Evolutionary conservation across 53 echinoderm and acorn worm genomes (phyloP).

Genomic region (Holothuria leucospilota): DNA sequence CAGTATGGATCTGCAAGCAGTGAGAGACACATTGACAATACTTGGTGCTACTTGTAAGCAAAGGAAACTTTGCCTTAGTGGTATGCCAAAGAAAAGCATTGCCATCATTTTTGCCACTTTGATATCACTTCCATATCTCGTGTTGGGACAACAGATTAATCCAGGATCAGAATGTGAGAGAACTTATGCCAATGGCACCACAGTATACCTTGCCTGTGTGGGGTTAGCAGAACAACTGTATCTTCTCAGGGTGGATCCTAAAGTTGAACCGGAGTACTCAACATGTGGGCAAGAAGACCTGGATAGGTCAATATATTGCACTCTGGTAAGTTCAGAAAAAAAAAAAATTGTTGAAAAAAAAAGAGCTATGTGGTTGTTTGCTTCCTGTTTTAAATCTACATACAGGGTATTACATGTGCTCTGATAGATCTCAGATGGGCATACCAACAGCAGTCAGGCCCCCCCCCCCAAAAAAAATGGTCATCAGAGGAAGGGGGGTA

Average conservation of each 20-base stretch:
- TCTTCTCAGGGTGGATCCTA: conserved; percentile 55
- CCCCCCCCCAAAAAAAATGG: too few relatives aligned
- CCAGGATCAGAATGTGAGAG: conserved; percentile 61
- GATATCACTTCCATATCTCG: neutral
- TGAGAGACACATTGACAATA: too few relatives aligned
- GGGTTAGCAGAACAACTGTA: conserved; percentile 67
- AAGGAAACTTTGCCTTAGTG: too few relatives aligned
- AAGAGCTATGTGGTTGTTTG: too few relatives aligned
- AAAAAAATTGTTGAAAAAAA: too few relatives aligned
- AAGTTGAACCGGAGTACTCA: conserved; percentile 76
- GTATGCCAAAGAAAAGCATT: conserved; percentile 2
- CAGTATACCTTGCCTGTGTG: conserved; percentile 73
- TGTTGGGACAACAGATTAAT: neutral
- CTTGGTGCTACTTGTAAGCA: too few relatives aligned
- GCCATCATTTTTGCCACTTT: neutral
- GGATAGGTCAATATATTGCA: conserved; percentile 64
- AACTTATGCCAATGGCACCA: conserved; percentile 62
- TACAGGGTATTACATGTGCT: too few relatives aligned
- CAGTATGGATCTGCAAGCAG: too few relatives aligned
- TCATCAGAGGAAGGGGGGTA: too few relatives aligned
- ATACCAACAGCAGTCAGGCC: too few relatives aligned
- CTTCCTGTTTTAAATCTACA: too few relatives aligned
- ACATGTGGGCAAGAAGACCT: conserved; percentile 79
- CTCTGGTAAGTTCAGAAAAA: conserved; percentile 66
- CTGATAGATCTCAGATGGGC: too few relatives aligned